Evolutionary conservation across 2,888 invertebrate species (phyloP), one percentile per base, ranked within the genome.

Genomic region (Antitype chi): DNA sequence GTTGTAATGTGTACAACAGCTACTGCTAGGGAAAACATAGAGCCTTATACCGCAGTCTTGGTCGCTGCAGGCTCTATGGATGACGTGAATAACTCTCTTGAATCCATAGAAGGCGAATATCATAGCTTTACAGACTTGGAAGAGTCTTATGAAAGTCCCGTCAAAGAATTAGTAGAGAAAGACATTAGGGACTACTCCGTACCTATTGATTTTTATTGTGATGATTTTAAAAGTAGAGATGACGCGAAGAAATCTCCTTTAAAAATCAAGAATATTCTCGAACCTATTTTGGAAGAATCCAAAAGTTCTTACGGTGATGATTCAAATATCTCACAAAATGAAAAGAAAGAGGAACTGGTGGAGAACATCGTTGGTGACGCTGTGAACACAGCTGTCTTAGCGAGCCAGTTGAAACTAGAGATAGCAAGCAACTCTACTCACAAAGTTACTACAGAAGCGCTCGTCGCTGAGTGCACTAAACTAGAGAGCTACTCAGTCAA

Each of bases 111-210:
- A 89, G 97, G 97, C 0, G 96, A 96, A 85, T 97, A 97, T 83
- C 95, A 95, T n/a, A 97, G 96, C 81, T 97, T 97, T 68, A 93
- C 92, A 63, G 96, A 95, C 80, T 94, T 94, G 23, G 96, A 94
- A 76, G 93, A 94, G 15, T 93, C 92, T 0, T 97, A 96, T 64
- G 94, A 95, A 84, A 96, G 96, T 89, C 96, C 97, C 0, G 96
- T 97, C 0, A 96, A 95, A 87, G 94, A 95, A 74, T 89, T 97
- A 20, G 94, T 96, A 0, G 93, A 93, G 43, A 97, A 97, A 90
- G 97, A 97, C 76, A 96, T 97, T 38, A 93, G 97, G 72, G 96
- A 96, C 84, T 97, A 97, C 81, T 95, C 96, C 0, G 94, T 97
- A 3, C 96, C 96, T 20, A 95, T 96, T 9, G 92, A 96, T 71